These are phyloP conservation scores for Nannobrachium achirus DNA, from an alignment of 2,113 vertebrate genomes.

Conservation along the genomic window DNA sequence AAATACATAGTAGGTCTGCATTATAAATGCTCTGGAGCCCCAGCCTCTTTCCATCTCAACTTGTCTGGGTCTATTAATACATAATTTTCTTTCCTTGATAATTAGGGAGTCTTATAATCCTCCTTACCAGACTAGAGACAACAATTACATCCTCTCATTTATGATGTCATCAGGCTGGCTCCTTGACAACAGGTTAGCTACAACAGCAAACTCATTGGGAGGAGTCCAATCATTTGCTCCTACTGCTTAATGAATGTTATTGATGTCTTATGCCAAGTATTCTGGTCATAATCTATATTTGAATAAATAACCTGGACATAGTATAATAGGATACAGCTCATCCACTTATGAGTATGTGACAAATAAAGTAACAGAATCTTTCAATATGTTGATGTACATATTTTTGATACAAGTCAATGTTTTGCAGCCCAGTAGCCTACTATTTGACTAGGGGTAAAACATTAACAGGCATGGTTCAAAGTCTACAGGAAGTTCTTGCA, in stretches of 20 bases:
- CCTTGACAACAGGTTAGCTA: constrained; percentile 9
- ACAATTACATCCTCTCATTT: not conserved
- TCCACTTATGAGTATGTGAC: no score
- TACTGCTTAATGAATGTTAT: constrained; percentile 12
- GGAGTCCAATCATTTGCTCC: constrained; percentile 30
- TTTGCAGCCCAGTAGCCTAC: constrained; percentile 40
- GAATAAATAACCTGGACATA: constrained; percentile 19
- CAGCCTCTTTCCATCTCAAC: not conserved
- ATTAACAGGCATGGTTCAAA: constrained; percentile 76
- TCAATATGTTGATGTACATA: not conserved
- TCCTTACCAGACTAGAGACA: not conserved
- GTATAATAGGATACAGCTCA: no score
- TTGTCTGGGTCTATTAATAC: not conserved
- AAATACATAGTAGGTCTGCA: not conserved
- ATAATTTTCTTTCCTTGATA: constrained; percentile 14
- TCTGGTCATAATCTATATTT: constrained; percentile 35
- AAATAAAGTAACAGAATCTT: no score
- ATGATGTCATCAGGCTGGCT: constrained; percentile 12
- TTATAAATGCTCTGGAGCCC: constrained; percentile 6
- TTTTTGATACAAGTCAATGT: constrained; percentile 26
- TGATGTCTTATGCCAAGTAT: constrained; percentile 26
- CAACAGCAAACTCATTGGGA: constrained; percentile 30
- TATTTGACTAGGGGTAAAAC: constrained; percentile 78
- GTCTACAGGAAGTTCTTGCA: constrained; percentile 62
- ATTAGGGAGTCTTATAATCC: not conserved